These are phyloP conservation scores for Mesodorylaimus sp. DNA, from an alignment of 2,888 invertebrate species.

Conservation along the genomic window DNA sequence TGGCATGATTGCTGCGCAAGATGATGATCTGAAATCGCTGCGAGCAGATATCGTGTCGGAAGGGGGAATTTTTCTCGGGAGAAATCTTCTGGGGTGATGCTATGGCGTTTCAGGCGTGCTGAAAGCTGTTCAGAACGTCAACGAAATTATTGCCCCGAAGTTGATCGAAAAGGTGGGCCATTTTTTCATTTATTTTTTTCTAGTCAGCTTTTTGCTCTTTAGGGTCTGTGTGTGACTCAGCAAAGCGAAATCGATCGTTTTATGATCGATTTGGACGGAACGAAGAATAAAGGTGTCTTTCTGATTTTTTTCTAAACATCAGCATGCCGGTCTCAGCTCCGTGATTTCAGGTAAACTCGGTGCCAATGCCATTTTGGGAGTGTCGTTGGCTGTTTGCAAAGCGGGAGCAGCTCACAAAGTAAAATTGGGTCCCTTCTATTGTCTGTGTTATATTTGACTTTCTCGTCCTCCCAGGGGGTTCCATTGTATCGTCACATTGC, in stretches of 20 bases:
- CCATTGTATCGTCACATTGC: slow-evolving; percentile 60
- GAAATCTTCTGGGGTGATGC: too few species aligned
- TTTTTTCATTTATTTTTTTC: too few species aligned
- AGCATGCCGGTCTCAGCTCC: too few species aligned
- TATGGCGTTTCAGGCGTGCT: slow-evolving; percentile 48
- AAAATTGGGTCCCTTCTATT: too few species aligned
- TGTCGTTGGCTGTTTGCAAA: slow-evolving; percentile 86
- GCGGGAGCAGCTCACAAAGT: slow-evolving; percentile 91
- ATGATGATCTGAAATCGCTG: slow-evolving; percentile 65
- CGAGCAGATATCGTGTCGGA: slow-evolving; percentile 64
- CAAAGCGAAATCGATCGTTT: slow-evolving; percentile 66
- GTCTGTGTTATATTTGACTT: too few species aligned
- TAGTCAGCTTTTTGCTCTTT: too few species aligned
- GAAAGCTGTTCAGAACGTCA: slow-evolving; percentile 80
- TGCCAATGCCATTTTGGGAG: slow-evolving; percentile 90
- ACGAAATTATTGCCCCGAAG: slow-evolving; percentile 41
- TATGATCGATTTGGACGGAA: slow-evolving; percentile 74
- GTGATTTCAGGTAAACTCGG: slow-evolving; percentile 41
- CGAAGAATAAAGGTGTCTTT: slow-evolving; percentile 62
- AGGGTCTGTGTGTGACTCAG: slow-evolving; percentile 64
- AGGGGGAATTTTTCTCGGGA: slow-evolving; percentile 68
- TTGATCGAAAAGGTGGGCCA: slow-evolving; percentile 34
- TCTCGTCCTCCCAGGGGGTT: slow-evolving; percentile 33
- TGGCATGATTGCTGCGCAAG: slow-evolving; percentile 78
- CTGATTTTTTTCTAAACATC: too few species aligned